These are phyloP conservation scores for Ornithorhynchus anatinus DNA, from an alignment of 2,113 vertebrate genomes.

Conservation along the genomic window DNA sequence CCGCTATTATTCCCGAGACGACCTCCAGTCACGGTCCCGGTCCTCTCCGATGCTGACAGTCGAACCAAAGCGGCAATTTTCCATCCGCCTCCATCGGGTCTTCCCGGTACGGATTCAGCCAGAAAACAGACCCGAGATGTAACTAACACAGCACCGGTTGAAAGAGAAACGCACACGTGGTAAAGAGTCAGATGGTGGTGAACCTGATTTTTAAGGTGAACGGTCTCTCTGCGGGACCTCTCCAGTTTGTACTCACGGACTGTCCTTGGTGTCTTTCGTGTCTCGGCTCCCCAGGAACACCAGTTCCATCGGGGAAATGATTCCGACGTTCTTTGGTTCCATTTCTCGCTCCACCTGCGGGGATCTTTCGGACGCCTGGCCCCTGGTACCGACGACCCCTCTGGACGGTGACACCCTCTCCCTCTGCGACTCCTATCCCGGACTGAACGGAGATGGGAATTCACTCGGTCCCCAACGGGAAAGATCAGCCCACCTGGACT, in stretches of 20 bases:
- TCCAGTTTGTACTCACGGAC: background rate
- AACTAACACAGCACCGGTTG: too few relatives aligned
- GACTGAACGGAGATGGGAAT: constrained; percentile 58
- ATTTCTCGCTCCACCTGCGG: constrained; percentile 61
- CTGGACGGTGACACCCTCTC: constrained; percentile 59
- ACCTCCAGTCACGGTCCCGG: too few relatives aligned
- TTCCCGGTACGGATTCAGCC: too few relatives aligned
- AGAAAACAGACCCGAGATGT: too few relatives aligned
- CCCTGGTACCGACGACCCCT: constrained; percentile 72
- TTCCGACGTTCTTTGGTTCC: constrained; percentile 70
- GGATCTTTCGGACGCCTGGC: constrained; percentile 75
- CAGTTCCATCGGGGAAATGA: constrained; percentile 68
- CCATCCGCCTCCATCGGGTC: too few relatives aligned
- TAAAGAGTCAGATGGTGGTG: too few relatives aligned
- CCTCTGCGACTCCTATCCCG: constrained; percentile 65
- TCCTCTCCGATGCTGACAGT: too few relatives aligned
- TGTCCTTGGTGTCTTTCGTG: background rate
- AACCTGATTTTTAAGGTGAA: too few relatives aligned
- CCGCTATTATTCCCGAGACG: too few relatives aligned
- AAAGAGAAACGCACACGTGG: too few relatives aligned
- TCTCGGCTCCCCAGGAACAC: constrained; percentile 55
- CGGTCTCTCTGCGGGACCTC: too few relatives aligned
- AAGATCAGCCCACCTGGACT: constrained; percentile 37
- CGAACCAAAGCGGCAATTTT: too few relatives aligned
- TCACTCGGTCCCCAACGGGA: constrained; percentile 51